These are phyloP conservation scores for Drosophila takahashii DNA, from an alignment of 1,140 invertebrate genomes.

Conservation along the genomic window DNA sequence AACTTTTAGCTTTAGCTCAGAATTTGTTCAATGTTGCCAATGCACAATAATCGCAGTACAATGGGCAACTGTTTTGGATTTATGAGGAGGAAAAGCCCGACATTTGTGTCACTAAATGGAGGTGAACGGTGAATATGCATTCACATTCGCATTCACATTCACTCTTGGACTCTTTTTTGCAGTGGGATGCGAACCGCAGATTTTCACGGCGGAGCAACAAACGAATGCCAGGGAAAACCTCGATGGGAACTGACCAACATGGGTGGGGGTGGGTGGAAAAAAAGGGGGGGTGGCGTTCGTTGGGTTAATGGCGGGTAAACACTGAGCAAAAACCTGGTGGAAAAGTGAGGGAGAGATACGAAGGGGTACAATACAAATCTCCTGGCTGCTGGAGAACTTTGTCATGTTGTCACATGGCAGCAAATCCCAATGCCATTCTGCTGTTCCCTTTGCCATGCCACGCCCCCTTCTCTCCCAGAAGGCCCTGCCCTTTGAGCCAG, in stretches of 20 bases:
- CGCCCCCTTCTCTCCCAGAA: background rate
- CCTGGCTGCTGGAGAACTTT: slow-evolving; percentile 26
- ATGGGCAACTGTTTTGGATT: background rate
- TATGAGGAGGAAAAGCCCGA: slow-evolving; percentile 4
- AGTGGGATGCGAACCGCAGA: slow-evolving; percentile 6
- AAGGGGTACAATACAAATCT: background rate
- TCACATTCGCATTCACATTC: background rate
- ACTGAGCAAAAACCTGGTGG: slow-evolving; percentile 19
- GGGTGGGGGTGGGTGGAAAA: background rate
- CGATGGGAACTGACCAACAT: slow-evolving; percentile 16
- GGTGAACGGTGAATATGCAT: slow-evolving; percentile 8
- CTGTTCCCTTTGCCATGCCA: slow-evolving; percentile 6
- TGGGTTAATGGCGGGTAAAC: slow-evolving; percentile 17
- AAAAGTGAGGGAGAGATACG: background rate
- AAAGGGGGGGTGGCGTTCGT: no score
- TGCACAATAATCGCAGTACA: background rate
- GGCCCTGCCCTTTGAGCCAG: slow-evolving; percentile 2
- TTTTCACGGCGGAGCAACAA: slow-evolving; percentile 4
- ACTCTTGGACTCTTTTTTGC: no score
- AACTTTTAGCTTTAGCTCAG: background rate
- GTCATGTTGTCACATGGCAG: slow-evolving; percentile 45
- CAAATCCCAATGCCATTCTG: slow-evolving; percentile 34
- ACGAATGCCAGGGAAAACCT: slow-evolving; percentile 20
- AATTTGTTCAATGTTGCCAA: background rate
- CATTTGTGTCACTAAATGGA: slow-evolving; percentile 16